Evolutionary conservation across 2,113 vertebrate genomes (phyloP), one percentile per base, ranked within the genome.

Genomic region (Limnothrissa miodon): DNA sequence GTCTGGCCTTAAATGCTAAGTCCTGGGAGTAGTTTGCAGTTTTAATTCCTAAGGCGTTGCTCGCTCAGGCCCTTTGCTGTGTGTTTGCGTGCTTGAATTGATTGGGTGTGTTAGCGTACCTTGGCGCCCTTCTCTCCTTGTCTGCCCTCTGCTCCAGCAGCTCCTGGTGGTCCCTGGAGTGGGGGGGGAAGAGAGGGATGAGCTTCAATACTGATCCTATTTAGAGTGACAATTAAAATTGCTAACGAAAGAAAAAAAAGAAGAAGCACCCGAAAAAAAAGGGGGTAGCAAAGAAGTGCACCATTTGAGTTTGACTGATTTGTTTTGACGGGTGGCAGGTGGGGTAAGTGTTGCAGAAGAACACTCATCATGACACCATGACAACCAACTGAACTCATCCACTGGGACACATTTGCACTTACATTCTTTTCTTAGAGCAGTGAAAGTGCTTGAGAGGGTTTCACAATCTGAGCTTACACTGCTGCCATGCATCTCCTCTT

Each of bases 111-210:
- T 46, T 5, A 25, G 23, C 62, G 94, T 96, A 99, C 98, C 97
- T 99, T 99, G 79, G 97, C 96, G 56, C 98, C 98, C 91, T 99
- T 99, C 94, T 99, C 98, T 82, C 98, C 97, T 94, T 99, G 97
- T 84, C 97, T 96, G 92, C 98, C 98, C 92, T 99, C 98, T 85
- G 97, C 84, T 80, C 98, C 98, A 0, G 94, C 88, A 59, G 96
- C 91, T 87, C 98, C 97, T n/a, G 94, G 96, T 83, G 97, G 97
- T 87, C 98, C 98, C 98, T 99, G 88, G 48, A 87, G 93, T 89
- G 86, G 15, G 62, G 15, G 62, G 4, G 29, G 10, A 13, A 13
- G 25, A 13, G 29, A 15, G 39, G 48, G 66, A 25, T 79, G 45
- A 25, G 82, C 59, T 80, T 89, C 83, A 90, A 83, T 82, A 45